phyloP scores from a whole-genome alignment of 2,888 invertebrate genomes.

The Himalopsyche anomala region DNA sequence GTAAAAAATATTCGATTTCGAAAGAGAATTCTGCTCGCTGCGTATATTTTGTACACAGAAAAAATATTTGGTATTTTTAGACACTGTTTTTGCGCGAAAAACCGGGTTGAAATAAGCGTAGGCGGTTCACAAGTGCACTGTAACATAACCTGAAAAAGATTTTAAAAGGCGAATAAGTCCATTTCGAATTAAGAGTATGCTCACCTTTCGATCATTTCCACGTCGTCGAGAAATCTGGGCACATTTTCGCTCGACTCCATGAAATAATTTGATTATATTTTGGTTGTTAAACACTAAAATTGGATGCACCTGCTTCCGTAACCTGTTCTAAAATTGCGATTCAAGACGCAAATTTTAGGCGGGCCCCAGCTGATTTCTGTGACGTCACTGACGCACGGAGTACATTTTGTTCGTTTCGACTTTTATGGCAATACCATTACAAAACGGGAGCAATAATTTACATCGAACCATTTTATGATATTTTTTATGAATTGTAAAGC shows the following conservation, averaged over 20 bases:
- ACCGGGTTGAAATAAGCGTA: neutral
- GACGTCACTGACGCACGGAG: slow-evolving; percentile 23
- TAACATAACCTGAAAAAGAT: slow-evolving; percentile 49
- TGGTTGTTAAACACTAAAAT: neutral
- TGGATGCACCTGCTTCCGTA: neutral
- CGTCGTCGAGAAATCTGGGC: slow-evolving; percentile 59
- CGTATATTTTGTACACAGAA: neutral
- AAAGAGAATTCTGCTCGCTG: neutral
- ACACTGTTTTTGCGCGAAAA: slow-evolving; percentile 26
- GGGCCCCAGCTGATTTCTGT: slow-evolving; percentile 54
- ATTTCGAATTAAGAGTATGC: slow-evolving; percentile 13
- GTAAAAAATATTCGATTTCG: neutral
- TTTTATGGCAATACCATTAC: slow-evolving; percentile 23
- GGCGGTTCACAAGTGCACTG: neutral
- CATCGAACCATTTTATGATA: too few species aligned
- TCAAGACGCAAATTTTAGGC: slow-evolving; percentile 49
- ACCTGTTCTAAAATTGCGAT: neutral
- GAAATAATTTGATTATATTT: too few species aligned
- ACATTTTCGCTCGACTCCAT: slow-evolving; percentile 5
- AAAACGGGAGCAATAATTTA: too few species aligned
- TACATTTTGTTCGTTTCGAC: neutral
- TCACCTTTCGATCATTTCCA: slow-evolving; percentile 59
- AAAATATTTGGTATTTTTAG: neutral
- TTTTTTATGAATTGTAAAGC: too few species aligned
- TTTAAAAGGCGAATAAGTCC: neutral